Conservation (phyloP, 2,888 invertebrate genomes). For the Stenurella melanura region DNA sequence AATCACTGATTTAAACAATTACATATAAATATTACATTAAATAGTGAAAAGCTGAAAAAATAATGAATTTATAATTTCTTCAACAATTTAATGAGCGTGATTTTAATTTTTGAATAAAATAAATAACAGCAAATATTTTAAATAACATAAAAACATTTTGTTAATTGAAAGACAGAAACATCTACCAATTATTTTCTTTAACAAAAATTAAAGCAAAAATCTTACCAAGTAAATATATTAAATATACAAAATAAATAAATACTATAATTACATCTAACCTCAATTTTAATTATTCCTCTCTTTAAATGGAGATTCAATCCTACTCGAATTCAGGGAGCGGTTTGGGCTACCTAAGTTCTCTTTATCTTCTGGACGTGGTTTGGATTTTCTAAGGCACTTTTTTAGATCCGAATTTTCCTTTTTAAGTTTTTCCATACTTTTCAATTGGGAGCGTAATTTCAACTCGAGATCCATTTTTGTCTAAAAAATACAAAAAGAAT, state of each 20-base stretch:
- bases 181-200: background rate
- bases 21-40: background rate
- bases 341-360: constrained; percentile 73
- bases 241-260: constrained; percentile 37
- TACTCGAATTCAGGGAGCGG: constrained; percentile 66
- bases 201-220: constrained; percentile 22
- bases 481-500: constrained; percentile 57
- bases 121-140: background rate
- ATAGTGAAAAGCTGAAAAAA: background rate
- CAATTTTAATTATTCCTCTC: constrained; percentile 70
- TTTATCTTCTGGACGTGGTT: constrained; percentile 70
- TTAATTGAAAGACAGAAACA: background rate
- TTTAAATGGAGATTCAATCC: constrained; percentile 72
- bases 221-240: constrained; percentile 22
- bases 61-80: background rate
- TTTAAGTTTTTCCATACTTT: constrained; percentile 72
- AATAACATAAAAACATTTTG: background rate
- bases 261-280: constrained; percentile 4
- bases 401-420: constrained; percentile 64
- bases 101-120: background rate
- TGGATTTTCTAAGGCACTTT: constrained; percentile 68
- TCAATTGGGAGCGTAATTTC: constrained; percentile 66
- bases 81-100: background rate
- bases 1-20: constrained; percentile 4
- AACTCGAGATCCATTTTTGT: constrained; percentile 64